These are phyloP conservation scores for Pseudorhiza aurosa DNA, from an alignment of 30 jellyfish, hydroid and myxozoan species.

Conservation along the genomic window DNA sequence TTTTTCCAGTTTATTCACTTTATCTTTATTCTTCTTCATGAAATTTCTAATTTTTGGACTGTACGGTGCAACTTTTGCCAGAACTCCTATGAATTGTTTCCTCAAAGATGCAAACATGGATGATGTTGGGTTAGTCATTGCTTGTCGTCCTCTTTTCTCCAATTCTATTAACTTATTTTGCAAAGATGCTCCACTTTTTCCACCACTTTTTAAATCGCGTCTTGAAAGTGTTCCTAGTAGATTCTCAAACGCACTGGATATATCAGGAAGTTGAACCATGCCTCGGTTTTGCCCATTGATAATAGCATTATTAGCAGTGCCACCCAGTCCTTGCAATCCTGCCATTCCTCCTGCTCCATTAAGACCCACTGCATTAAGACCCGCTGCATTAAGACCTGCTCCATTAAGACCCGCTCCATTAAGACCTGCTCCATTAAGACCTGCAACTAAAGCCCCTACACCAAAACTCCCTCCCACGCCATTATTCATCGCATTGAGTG, in stretches of 20 bases:
- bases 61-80: slow-evolving; percentile 60
- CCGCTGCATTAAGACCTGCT: slow-evolving; percentile 37
- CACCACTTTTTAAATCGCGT: slow-evolving; percentile 45
- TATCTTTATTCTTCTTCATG: slow-evolving; percentile 10
- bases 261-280: slow-evolving; percentile 30
- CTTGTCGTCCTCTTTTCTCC: slow-evolving; percentile 19
- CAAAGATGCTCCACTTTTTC: slow-evolving; percentile 1
- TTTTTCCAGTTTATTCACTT: not conserved
- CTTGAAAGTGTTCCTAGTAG: slow-evolving; percentile 57
- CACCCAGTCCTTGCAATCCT: slow-evolving; percentile 25
- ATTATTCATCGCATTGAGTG: not conserved
- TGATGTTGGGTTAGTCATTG: slow-evolving; percentile 32
- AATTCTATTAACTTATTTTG: slow-evolving; percentile 1
- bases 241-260: slow-evolving; percentile 47
- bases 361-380: slow-evolving; percentile 41
- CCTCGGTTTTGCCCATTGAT: slow-evolving; percentile 40
- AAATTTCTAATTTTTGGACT: slow-evolving; percentile 28
- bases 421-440: slow-evolving; percentile 32
- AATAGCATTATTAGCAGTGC: not conserved
- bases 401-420: slow-evolving; percentile 71
- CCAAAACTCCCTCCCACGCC: slow-evolving; percentile 55
- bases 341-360: slow-evolving; percentile 44
- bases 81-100: slow-evolving; percentile 13
- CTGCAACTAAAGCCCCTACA: slow-evolving; percentile 49
- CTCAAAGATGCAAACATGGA: slow-evolving; percentile 29